Percentiles rank a stretch among this genome's conserved stretches.
Conservation (phyloP, 2,113 vertebrate genomes). For the Oceanodroma tethys region DNA sequence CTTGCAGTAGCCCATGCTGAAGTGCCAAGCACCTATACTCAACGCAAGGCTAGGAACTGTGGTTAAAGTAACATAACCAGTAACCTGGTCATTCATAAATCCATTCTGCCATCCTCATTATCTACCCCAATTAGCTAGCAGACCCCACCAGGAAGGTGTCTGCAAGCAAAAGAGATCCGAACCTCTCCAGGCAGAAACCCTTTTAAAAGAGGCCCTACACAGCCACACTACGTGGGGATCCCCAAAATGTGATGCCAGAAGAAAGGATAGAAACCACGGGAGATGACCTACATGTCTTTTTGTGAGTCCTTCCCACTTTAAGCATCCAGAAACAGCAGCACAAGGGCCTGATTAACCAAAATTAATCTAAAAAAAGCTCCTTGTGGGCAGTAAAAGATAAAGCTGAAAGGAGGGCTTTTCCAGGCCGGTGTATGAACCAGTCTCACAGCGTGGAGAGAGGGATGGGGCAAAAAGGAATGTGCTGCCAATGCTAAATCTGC, state of each 20-base stretch:
- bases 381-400: not conserved
- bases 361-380: not conserved
- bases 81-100: not conserved
- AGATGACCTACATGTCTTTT: not conserved
- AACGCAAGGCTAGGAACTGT: not conserved
- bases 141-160: not conserved
- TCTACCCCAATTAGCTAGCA: not conserved
- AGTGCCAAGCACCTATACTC: fast-evolving
- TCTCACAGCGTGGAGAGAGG: not conserved
- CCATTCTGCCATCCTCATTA: not conserved
- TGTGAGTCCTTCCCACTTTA: not conserved
- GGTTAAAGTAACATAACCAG: not conserved
- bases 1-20: not conserved
- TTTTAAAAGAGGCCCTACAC: not conserved
- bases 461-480: not conserved
- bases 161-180: not conserved
- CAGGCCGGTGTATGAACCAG: not conserved
- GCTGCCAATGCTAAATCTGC: not conserved
- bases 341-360: not conserved
- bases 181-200: not conserved
- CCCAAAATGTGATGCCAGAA: not conserved
- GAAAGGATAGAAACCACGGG: not conserved
- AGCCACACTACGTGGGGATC: fast-evolving
- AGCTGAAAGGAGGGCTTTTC: not conserved
- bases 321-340: not conserved